These are phyloP conservation scores for Fregetta grallaria DNA, from an alignment of 2,113 vertebrate genomes.

Conservation along the genomic window DNA sequence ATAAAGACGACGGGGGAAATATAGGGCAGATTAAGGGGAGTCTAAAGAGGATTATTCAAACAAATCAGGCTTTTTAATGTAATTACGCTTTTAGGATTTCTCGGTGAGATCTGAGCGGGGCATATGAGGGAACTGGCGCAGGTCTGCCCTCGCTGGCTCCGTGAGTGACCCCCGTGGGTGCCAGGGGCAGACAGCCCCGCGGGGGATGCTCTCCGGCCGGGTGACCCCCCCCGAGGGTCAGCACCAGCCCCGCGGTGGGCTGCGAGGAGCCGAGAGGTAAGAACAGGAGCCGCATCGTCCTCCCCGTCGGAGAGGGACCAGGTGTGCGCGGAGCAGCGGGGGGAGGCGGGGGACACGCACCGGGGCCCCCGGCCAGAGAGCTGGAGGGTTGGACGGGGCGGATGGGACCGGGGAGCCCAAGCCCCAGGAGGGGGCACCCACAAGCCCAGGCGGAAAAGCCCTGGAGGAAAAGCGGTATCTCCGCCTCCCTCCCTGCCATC, in stretches of 20 bases:
- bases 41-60: conserved; percentile 43
- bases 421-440: neutral
- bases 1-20: neutral
- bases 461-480: neutral
- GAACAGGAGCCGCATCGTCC: neutral
- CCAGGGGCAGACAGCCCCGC: neutral
- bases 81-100: conserved; percentile 29
- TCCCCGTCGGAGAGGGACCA: neutral
- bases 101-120: neutral
- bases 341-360: neutral
- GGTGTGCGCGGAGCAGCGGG: neutral
- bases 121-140: rapidly evolving
- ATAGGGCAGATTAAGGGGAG: neutral
- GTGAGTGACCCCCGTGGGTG: neutral
- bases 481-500: neutral
- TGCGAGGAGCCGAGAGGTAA: neutral
- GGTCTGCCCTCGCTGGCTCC: neutral
- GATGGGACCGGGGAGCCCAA: neutral
- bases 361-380: no score
- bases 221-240: neutral
- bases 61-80: neutral
- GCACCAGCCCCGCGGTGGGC: neutral
- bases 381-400: neutral
- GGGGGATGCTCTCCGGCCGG: neutral
- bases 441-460: neutral